A percentile compares a stretch with the other conserved stretches of the same genome.
phyloP scores from a whole-genome alignment of 2,888 invertebrate species.

The Nemapogon koenigi region DNA sequence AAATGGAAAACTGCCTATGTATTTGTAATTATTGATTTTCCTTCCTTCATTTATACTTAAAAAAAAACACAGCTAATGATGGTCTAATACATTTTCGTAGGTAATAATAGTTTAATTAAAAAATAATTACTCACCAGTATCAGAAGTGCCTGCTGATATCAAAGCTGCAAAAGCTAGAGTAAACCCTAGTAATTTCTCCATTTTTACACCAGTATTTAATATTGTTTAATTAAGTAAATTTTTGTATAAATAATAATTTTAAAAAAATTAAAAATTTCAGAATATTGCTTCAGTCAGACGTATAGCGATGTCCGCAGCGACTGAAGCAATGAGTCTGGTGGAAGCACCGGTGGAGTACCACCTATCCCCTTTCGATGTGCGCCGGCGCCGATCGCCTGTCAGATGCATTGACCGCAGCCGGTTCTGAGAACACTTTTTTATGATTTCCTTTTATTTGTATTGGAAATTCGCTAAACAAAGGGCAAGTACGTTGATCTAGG shows the following conservation, averaged over 20 bases:
- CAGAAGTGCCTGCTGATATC: constrained; percentile 35
- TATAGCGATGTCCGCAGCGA: constrained; percentile 33
- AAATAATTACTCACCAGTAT: constrained; percentile 54
- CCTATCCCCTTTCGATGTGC: too few relatives aligned
- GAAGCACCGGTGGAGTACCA: too few relatives aligned
- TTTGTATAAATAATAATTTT: too few relatives aligned
- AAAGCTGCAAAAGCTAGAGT: constrained; percentile 34
- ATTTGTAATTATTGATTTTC: too few relatives aligned
- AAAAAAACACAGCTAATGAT: too few relatives aligned
- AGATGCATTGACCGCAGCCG: constrained; percentile 28
- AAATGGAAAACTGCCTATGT: too few relatives aligned
- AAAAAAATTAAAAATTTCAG: neutral
- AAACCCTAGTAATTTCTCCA: constrained; percentile 37
- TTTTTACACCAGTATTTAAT: constrained; percentile 21
- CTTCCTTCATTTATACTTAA: too few relatives aligned
- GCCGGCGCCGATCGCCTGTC: constrained; percentile 17
- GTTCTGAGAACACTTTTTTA: constrained; percentile 4
- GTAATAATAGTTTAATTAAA: too few relatives aligned
- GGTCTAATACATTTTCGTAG: too few relatives aligned
- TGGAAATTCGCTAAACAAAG: too few relatives aligned
- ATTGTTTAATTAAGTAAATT: too few relatives aligned
- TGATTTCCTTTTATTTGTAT: neutral
- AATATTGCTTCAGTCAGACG: constrained; percentile 23
- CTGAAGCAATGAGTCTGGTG: constrained; percentile 24
- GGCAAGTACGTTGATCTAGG: too few relatives aligned